Evolutionary conservation across 2,797 vertebrate species (phyloP), one percentile per base, ranked within the genome.

Genomic region (Crypturellus tataupa): DNA sequence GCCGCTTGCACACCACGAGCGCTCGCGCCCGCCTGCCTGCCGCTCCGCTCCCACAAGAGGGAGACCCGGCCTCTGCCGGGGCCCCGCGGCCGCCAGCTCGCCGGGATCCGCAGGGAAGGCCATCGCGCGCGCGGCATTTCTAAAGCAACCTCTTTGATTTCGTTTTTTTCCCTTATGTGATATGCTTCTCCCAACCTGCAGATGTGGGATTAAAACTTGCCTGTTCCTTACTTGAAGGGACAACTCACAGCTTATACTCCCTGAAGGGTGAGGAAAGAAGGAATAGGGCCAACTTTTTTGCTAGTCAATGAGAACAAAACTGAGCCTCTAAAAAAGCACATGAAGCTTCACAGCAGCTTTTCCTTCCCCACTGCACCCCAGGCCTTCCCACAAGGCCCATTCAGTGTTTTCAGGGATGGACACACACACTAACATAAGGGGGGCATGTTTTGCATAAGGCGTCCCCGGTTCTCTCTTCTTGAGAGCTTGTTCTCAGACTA

Each of bases 1-100:
- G 79, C 37, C 5, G n/a, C 2, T 42, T 15, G 62, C 4, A 23
- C 0, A 5, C 7, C 37, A 10, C 37, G 37, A 39, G 40, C 3
- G 11, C 79, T 16, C 13, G 47, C n/a, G 24, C 33, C 27, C 59
- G 44, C 49, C 39, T 47, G 42, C 21, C 75, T 90, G 53, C 44
- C 67, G 77, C 63, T 93, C 86, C 42, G 88, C 64, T 82, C 6
- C 12, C 27, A n/a, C 24, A 55, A 85, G 62, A 89, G 29, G 60
- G 53, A 58, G 33, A 92, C 55, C 25, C 0, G 0, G 27, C 42
- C 70, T 33, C 60, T 77, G 51, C 2, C 8, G 4, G 7, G 3
- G 27, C 1, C 8, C 19, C 44, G 4, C 37, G 64, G 12, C 27
- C 21, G 17, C 59, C 55, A 12, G 53, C 31, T 56, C 31, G 23